A percentile compares a stretch with the other conserved stretches of the same genome.
phyloP scores from a whole-genome alignment of 2,113 vertebrate species.

The Spheniscus mendiculus region DNA sequence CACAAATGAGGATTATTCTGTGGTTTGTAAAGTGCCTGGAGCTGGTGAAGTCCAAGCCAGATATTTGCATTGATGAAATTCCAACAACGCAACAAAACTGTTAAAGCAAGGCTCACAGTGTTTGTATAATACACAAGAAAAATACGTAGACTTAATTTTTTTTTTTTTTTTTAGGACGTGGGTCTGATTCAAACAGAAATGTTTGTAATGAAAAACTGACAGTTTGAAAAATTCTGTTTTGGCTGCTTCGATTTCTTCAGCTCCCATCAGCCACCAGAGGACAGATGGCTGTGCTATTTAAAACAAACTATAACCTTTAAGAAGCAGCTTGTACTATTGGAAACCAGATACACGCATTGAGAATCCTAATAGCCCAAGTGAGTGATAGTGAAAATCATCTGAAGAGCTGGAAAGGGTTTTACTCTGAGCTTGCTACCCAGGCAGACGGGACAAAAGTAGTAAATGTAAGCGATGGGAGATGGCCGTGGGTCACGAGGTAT shows the following conservation, averaged over 20 bases:
- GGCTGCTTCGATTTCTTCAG: constrained; percentile 31
- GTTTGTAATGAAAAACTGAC: neutral
- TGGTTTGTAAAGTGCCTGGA: neutral
- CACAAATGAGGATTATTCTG: neutral
- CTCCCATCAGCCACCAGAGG: constrained; percentile 29
- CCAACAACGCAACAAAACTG: neutral
- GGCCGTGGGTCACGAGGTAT: neutral
- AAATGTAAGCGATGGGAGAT: neutral
- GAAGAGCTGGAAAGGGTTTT: neutral
- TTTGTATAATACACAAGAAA: neutral
- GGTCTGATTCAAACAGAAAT: neutral
- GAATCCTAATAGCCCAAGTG: neutral
- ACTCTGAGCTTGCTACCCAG: neutral
- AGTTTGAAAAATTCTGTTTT: constrained; percentile 53
- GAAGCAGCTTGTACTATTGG: constrained; percentile 57
- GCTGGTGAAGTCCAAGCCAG: neutral
- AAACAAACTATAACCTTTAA: constrained; percentile 73
- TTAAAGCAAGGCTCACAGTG: neutral
- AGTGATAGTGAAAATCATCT: neutral
- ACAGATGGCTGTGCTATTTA: constrained; percentile 75
- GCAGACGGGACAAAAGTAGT: neutral
- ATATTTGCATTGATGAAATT: neutral
- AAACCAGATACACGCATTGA: constrained; percentile 45
- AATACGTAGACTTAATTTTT: neutral
- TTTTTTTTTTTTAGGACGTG: neutral